phyloP scores from a whole-genome alignment of 2,888 invertebrate genomes.

The Callyntrura guangdongensis region DNA sequence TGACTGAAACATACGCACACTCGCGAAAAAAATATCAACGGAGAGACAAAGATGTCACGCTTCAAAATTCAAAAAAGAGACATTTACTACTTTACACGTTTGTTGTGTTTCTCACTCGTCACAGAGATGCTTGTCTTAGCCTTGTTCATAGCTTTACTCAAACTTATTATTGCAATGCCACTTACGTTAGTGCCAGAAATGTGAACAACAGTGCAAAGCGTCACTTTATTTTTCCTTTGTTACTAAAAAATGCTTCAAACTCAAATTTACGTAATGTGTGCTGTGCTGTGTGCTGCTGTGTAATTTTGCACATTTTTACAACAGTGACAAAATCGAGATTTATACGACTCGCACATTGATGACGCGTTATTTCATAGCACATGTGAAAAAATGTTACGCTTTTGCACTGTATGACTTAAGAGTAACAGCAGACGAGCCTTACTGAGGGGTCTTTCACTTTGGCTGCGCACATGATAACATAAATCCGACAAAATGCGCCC shows the following conservation, averaged over 20 bases:
- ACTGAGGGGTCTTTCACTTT: neutral
- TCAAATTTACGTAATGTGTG: too few relatives aligned
- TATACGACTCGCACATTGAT: constrained; percentile 6
- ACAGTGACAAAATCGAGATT: neutral
- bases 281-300: neutral
- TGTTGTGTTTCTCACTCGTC: neutral
- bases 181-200: neutral
- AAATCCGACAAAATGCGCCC: constrained; percentile 38
- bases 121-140: neutral
- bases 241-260: neutral
- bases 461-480: neutral
- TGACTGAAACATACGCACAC: neutral
- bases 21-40: constrained; percentile 21
- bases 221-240: neutral
- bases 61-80: constrained; percentile 5
- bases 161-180: neutral
- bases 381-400: neutral
- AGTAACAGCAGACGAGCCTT: neutral
- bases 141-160: neutral
- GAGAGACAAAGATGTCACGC: constrained; percentile 48
- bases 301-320: neutral
- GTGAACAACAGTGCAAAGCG: neutral
- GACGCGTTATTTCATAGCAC: constrained; percentile 10
- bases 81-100: neutral
- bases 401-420: neutral